Evolutionary conservation across 1,140 invertebrate species (phyloP).

Genomic region (Plectus sambesii): DNA sequence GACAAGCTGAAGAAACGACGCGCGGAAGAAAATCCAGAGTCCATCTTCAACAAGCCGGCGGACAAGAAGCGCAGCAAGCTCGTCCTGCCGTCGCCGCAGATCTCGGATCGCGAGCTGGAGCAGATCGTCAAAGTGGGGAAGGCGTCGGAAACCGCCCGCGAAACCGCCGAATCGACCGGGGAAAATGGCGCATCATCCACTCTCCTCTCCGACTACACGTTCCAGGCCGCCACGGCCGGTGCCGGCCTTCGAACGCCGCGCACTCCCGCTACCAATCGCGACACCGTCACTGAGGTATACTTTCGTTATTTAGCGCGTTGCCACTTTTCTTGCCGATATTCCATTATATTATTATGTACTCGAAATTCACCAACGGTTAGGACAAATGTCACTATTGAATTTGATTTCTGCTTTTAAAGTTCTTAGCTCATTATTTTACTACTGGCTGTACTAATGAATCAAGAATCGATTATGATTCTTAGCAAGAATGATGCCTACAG

Average conservation of each 20-base stretch:
- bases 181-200: slow-evolving; percentile 62
- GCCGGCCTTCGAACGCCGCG: slow-evolving; percentile 64
- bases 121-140: slow-evolving; percentile 92
- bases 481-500: no score
- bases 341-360: no score
- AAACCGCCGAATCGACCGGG: slow-evolving; percentile 68
- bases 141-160: slow-evolving; percentile 80
- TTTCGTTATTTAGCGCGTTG: not conserved
- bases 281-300: slow-evolving; percentile 56
- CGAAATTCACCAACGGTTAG: no score
- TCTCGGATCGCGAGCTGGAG: slow-evolving; percentile 66
- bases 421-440: no score
- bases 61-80: slow-evolving; percentile 85
- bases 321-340: slow-evolving; percentile 13
- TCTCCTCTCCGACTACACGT: slow-evolving; percentile 76
- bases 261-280: slow-evolving; percentile 61
- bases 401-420: slow-evolving; percentile 27
- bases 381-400: slow-evolving; percentile 29
- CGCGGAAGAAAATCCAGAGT: slow-evolving; percentile 75
- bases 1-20: slow-evolving; percentile 49
- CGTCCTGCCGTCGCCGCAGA: slow-evolving; percentile 87
- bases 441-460: no score
- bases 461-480: no score
- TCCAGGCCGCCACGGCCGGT: slow-evolving; percentile 60
- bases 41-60: slow-evolving; percentile 79